Percentiles rank a stretch among this genome's conserved stretches.
These are phyloP conservation scores for Zhuqinia jingwanae DNA, from an alignment of 2,888 invertebrate genomes.

Conservation along the genomic window DNA sequence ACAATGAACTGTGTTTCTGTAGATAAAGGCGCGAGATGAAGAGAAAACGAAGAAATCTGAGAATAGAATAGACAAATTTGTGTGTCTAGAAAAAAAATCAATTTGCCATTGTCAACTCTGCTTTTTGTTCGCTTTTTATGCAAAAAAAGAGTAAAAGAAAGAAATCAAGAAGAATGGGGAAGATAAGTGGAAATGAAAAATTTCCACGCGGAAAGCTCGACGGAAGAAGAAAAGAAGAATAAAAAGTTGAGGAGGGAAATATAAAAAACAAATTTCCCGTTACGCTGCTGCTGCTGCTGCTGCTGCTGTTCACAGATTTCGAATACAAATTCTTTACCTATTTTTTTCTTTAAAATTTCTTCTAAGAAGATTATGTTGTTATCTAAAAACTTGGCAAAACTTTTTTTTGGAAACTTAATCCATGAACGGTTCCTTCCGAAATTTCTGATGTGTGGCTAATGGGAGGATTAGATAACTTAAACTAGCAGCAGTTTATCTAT, in stretches of 20 bases:
- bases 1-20: not conserved
- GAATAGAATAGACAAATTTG: not conserved
- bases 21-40: not conserved
- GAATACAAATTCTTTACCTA: no score
- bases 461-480: not conserved
- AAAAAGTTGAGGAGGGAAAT: no score
- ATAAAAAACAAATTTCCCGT: not conserved
- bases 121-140: not conserved
- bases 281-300: no score
- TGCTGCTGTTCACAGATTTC: no score
- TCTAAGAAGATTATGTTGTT: no score
- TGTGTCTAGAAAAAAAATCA: constrained; percentile 28
- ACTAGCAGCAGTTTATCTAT: not conserved
- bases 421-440: not conserved
- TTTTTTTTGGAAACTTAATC: no score
- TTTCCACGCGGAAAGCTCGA: no score
- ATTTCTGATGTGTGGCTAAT: not conserved
- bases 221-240: no score
- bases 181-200: constrained; percentile 40
- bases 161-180: not conserved
- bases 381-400: no score
- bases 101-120: constrained; percentile 56
- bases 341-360: no score
- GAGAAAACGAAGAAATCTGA: not conserved
- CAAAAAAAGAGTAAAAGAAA: no score